Evolutionary conservation across 2,113 vertebrate species (phyloP), one percentile per base, ranked within the genome.

Genomic region (Pluvianellus socialis): DNA sequence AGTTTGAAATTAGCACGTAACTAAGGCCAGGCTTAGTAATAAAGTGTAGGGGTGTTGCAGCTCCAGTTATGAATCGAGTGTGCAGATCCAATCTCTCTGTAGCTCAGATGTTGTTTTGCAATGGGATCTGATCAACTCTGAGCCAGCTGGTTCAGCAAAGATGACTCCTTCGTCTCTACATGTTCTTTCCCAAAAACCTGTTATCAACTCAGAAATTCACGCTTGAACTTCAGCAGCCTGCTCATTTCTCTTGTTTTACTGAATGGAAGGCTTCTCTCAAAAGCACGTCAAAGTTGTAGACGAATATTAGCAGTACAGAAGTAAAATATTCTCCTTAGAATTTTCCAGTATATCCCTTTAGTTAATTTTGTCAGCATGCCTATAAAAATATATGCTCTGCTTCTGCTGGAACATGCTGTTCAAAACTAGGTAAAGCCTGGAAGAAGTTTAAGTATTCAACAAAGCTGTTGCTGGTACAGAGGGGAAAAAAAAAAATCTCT

Each of bases 351-450:
- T 72, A 79, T 92, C 66, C 65, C 44, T 84, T 71, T n/a, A 61
- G 80, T 95, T 92, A 91, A 94, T 94, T 92, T 96, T 96, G 91
- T 92, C 88, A 93, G 53, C 44, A 22, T 92, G 94, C 90, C 90
- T 95, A 91, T 77, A 68, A 96, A 96, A 96, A 92, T 94, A 94
- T 52, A 67, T 59, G 63, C 75, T 90, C n/a, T 86, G 27, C 83
- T 93, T 95, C 83, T 93, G 88, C 88, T 91, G 89, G 91, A 96
- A 96, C 93, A 94, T 79, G 11, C 70, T 87, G 91, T 94, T 92
- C 94, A 90, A 66, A 84, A 84, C 32, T 90, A 87, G 68, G 63
- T 93, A 21, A 94, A 95, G 79, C 65, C 72, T 96, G 94, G 55
- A 80, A 94, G 77, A 82, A 93, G n/a, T n/a, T n/a, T n/a, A 22